Evolutionary conservation across 1,140 invertebrate genomes (phyloP), one percentile per base, ranked within the genome.

Genomic region (Campoletis sonorensis): DNA sequence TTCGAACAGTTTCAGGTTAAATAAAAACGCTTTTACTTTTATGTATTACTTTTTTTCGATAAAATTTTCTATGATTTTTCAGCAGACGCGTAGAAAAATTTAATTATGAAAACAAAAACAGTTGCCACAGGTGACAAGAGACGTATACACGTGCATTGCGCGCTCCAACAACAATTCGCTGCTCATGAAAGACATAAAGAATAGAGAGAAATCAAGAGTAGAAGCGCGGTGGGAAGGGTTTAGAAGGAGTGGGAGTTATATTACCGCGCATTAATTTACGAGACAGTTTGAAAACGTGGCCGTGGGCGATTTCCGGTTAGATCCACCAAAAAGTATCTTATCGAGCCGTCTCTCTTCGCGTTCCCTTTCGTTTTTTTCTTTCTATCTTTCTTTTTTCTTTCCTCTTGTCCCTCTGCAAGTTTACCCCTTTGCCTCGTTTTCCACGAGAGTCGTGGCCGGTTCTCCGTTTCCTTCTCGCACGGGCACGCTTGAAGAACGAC

Each of bases 401-500:
- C 13, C 26, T 16, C 61, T 64, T 21, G 18, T 58, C 54, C 61
- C 61, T 64, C 10, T 27, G 30, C 30, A 33, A 30, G 8, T 70
- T 70, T 16, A 33, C 30, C 67, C 67, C n/a, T 70, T 33, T 27
- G 5, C 27, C 30, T 33, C 27, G 26, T 27, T 67, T 30, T 67
- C 23, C 2, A 30, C 5, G 18, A 26, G 23, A 13, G 3, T 26
- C 23, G 3, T 10, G 64, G 30, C 15, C 27, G 13, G 27, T 70
- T 33, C 30, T 70, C 67, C 67, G 18, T 61, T 77, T 61, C 51
- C 15, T 71, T 23, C 45, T 71, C 27, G 30, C 79, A 30, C 27
- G 61, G 15, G 15, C 77, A 33, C 85, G 86, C 82, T 88, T 90
- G 89, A 91, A 83, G 86, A 89, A 91, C 86, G 89, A 90, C 90